These are phyloP conservation scores for Aythya fuligula DNA, from an alignment of 2,797 vertebrate genomes.

Conservation along the genomic window DNA sequence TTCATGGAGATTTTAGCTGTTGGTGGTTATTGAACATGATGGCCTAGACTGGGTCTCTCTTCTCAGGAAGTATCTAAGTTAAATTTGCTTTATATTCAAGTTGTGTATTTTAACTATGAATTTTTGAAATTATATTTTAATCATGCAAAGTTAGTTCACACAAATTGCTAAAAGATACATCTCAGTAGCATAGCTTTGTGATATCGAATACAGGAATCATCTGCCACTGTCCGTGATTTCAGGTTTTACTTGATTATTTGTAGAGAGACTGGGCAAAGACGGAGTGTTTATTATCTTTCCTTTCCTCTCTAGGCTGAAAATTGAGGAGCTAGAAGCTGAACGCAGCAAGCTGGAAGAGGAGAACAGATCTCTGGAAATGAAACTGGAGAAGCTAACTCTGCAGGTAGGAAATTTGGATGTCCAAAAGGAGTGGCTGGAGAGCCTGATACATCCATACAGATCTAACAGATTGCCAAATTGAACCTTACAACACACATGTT, in stretches of 20 bases:
- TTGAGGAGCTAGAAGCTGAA: slow-evolving; percentile 92
- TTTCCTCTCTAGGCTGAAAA: slow-evolving; percentile 84
- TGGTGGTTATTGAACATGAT: slow-evolving; percentile 12
- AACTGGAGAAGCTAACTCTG: slow-evolving; percentile 88
- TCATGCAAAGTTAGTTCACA: background rate
- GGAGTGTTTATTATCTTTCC: background rate
- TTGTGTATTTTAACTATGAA: background rate
- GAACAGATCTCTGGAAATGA: slow-evolving; percentile 87
- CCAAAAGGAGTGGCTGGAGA: background rate
- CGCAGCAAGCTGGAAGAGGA: slow-evolving; percentile 87
- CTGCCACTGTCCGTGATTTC: background rate
- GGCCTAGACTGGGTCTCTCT: background rate
- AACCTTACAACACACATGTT: rapidly evolving
- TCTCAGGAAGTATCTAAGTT: background rate
- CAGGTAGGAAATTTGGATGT: slow-evolving; percentile 80
- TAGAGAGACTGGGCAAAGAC: background rate
- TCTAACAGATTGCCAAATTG: background rate
- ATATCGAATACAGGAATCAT: background rate
- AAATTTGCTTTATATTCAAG: background rate
- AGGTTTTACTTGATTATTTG: background rate
- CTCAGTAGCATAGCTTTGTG: background rate
- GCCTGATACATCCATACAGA: rapidly evolving
- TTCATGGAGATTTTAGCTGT: slow-evolving; percentile 24
- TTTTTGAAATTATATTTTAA: background rate
- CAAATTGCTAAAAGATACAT: no score